Conservation (phyloP, 2,888 invertebrate species). For the Tridacna gigas region DNA sequence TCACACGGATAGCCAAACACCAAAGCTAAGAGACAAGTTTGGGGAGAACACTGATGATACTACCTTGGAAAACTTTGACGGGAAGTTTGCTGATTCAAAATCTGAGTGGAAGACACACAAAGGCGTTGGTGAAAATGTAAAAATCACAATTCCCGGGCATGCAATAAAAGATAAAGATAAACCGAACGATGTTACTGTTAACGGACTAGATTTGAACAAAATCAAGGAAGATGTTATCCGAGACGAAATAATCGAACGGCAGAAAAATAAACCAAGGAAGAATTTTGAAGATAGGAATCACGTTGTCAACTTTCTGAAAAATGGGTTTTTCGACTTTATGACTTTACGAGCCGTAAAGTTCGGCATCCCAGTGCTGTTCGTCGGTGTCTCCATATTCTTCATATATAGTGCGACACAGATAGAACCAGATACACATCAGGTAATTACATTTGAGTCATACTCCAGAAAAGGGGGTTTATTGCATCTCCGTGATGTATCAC, state of each 20-base stretch:
- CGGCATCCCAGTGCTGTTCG: conserved; percentile 65
- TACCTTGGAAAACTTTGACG: neutral
- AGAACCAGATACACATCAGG: conserved; percentile 78
- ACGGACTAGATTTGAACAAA: conserved; percentile 52
- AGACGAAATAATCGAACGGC: conserved; percentile 14
- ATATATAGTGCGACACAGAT: conserved; percentile 72
- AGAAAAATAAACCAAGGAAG: conserved; percentile 43
- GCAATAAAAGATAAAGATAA: neutral
- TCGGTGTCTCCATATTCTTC: conserved; percentile 67
- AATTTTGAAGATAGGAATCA: conserved; percentile 66
- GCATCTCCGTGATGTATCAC: too few species aligned
- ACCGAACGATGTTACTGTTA: neutral
- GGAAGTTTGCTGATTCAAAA: neutral
- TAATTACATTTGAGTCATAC: conserved; percentile 29
- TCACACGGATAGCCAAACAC: neutral
- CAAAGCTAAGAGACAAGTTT: neutral
- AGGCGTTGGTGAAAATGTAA: neutral
- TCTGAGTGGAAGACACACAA: neutral
- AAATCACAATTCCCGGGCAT: neutral
- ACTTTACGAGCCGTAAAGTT: conserved; percentile 71
- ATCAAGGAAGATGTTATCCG: conserved; percentile 25
- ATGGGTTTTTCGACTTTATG: conserved; percentile 73
- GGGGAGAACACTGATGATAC: neutral
- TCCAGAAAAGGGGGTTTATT: too few species aligned
- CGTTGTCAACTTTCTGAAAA: conserved; percentile 64